Percentiles rank a stretch among this genome's conserved stretches.
Evolutionary conservation across 2,888 invertebrate species (phyloP).

Genomic region (Drosophila fulvimacula): DNA sequence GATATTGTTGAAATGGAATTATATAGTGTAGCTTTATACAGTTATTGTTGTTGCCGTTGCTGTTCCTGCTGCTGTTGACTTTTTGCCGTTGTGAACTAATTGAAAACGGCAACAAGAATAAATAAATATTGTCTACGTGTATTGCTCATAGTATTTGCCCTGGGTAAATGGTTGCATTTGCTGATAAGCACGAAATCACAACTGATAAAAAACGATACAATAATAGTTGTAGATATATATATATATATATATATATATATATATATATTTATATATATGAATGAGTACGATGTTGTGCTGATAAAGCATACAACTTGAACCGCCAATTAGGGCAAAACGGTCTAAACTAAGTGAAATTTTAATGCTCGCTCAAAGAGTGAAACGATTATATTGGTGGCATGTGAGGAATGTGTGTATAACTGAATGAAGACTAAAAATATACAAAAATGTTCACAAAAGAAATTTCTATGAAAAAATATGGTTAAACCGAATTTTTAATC

Average conservation of each 20-base stretch:
- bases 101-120: slow-evolving; percentile 61
- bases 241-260: not conserved
- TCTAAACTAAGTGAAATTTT: not conserved
- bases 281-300: slow-evolving; percentile 26
- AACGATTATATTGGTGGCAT: not conserved
- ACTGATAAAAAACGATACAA: slow-evolving; percentile 61
- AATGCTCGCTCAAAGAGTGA: not conserved
- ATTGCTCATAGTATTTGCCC: slow-evolving; percentile 48
- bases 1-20: slow-evolving; percentile 38
- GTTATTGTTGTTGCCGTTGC: slow-evolving; percentile 10
- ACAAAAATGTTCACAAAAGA: too few relatives aligned
- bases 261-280: not conserved
- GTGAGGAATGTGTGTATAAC: not conserved
- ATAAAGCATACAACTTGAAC: slow-evolving; percentile 36
- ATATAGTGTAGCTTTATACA: slow-evolving; percentile 40
- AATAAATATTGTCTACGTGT: slow-evolving; percentile 39
- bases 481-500: not conserved
- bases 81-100: slow-evolving; percentile 59
- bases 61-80: slow-evolving; percentile 52
- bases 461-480: not conserved
- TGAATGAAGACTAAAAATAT: not conserved
- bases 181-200: slow-evolving; percentile 69
- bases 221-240: slow-evolving; percentile 22
- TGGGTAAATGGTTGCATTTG: slow-evolving; percentile 64
- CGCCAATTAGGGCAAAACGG: slow-evolving; percentile 27